Conservation (phyloP, 2,113 vertebrate genomes). For the Junco hyemalis region DNA sequence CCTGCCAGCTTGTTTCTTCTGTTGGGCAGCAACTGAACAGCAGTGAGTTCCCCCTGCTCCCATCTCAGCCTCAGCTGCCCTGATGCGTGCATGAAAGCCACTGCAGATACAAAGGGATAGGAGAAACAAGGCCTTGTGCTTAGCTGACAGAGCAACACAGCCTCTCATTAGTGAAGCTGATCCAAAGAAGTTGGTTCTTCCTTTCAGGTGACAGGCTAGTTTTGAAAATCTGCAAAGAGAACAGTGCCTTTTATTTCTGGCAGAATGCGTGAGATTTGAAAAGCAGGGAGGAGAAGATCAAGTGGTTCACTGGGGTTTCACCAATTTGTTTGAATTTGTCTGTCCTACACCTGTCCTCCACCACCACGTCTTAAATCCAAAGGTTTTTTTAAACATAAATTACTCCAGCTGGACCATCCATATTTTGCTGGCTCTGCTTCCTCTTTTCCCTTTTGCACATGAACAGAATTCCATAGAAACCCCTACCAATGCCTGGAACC, state of each 20-base stretch:
- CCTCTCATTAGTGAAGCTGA: background rate
- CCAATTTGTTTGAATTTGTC: background rate
- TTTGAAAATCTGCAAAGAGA: background rate
- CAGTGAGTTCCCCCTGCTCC: background rate
- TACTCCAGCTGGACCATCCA: background rate
- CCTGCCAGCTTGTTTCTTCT: background rate
- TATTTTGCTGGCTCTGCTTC: background rate
- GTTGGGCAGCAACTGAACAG: background rate
- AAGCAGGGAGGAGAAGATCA: background rate
- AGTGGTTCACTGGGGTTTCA: background rate
- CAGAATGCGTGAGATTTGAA: background rate
- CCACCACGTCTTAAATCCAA: background rate
- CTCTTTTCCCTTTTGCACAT: background rate
- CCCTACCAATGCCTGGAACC: background rate
- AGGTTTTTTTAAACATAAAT: background rate
- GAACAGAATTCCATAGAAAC: background rate
- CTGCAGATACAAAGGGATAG: background rate
- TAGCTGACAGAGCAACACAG: background rate
- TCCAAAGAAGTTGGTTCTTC: background rate
- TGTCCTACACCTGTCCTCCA: background rate
- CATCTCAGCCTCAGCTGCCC: background rate
- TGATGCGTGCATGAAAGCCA: background rate
- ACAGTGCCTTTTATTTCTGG: background rate
- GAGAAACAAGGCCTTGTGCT: background rate
- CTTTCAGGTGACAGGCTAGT: background rate